Conservation (phyloP, 2,888 invertebrate species). For the Lacanobia oleracea region DNA sequence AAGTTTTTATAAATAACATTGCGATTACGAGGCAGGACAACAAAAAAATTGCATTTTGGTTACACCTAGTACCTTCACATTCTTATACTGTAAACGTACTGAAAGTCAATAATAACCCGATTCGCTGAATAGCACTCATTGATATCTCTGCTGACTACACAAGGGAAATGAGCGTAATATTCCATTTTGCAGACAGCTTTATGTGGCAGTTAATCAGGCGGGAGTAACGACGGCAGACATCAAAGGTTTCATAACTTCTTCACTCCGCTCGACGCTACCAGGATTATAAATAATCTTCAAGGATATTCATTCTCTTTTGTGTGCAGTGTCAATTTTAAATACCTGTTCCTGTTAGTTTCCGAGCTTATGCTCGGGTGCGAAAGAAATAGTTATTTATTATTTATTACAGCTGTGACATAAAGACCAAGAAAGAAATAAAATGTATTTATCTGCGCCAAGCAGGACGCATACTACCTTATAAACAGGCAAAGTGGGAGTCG, state of each 20-base stretch:
- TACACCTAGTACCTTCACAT: neutral
- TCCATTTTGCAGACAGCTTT: constrained; percentile 53
- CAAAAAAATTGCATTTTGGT: neutral
- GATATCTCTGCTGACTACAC: constrained; percentile 52
- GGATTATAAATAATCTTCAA: constrained; percentile 41
- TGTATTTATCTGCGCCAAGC: too few relatives aligned
- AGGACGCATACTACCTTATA: too few relatives aligned
- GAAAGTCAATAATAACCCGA: constrained; percentile 21
- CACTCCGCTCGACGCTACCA: constrained; percentile 27
- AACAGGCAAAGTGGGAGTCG: too few relatives aligned
- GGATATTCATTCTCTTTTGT: constrained; percentile 28
- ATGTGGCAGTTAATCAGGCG: constrained; percentile 60
- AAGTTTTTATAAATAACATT: too few relatives aligned
- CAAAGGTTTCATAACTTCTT: constrained; percentile 65
- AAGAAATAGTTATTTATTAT: neutral
- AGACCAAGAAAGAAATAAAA: neutral
- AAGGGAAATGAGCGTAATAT: constrained; percentile 58
- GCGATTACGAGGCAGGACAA: neutral
- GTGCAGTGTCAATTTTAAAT: constrained; percentile 24
- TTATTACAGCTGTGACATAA: too few relatives aligned
- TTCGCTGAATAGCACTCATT: constrained; percentile 36
- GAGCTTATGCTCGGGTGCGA: neutral
- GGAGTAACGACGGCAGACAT: constrained; percentile 62
- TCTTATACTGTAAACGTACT: neutral
- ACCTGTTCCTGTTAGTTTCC: neutral